Evolutionary conservation across 1,140 invertebrate genomes (phyloP).

Genomic region (Ephestia elutella): DNA sequence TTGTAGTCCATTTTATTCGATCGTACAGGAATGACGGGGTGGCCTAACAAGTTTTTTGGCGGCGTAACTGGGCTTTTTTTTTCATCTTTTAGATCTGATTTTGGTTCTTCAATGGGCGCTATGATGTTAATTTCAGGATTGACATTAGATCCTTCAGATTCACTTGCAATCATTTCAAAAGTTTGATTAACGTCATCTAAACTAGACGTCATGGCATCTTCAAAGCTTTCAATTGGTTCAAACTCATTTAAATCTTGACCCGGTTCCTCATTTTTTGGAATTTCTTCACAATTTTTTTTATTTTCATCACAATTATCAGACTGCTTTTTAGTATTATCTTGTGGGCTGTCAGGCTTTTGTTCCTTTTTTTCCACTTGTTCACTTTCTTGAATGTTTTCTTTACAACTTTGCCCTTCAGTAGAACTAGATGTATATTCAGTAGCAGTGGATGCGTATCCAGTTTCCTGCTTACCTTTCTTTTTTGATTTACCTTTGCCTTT

Average conservation of each 20-base stretch:
- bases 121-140: conserved; percentile 58
- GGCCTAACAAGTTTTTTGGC: conserved; percentile 75
- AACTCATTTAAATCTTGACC: conserved; percentile 24
- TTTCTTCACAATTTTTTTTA: neutral
- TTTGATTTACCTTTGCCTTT: conserved; percentile 60
- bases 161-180: conserved; percentile 61
- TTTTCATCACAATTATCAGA: neutral
- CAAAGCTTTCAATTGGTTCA: conserved; percentile 63
- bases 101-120: conserved; percentile 43
- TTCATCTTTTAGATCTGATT: conserved; percentile 26
- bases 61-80: conserved; percentile 50
- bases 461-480: conserved; percentile 50
- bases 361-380: conserved; percentile 40
- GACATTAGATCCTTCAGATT: conserved; percentile 24
- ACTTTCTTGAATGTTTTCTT: conserved; percentile 28
- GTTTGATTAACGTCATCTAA: conserved; percentile 59
- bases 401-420: conserved; percentile 15
- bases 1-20: conserved; percentile 73
- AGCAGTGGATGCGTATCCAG: conserved; percentile 12
- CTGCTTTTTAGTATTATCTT: conserved; percentile 52
- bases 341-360: conserved; percentile 27
- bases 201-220: conserved; percentile 62
- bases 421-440: conserved; percentile 12
- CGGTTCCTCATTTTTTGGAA: neutral
- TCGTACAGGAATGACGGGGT: conserved; percentile 70